Evolutionary conservation across 1,140 invertebrate species (phyloP), one percentile per base, ranked within the genome.

Genomic region (Holotrichia oblita): DNA sequence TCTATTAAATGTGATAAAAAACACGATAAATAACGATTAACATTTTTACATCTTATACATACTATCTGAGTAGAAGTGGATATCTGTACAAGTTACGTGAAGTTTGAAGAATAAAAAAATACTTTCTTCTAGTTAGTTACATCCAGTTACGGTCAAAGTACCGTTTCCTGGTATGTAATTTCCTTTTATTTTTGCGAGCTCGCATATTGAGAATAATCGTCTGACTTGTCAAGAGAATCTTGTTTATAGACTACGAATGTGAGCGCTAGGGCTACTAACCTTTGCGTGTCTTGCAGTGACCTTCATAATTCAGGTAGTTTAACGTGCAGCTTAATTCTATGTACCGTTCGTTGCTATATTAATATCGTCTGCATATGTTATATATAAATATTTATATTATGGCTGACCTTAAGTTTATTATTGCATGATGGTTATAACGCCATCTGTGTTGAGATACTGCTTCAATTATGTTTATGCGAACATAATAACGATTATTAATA

Each of bases 231-330:
- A 34, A 34, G 27, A 69, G 61, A 69, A 69, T 69, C 61, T 69
- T 27, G 20, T 24, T 27, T 69, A 27, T 24, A 34, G 17, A 34
- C 22, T 69, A 22, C 20, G 8, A 34, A 9, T 69, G 22, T 69
- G 24, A 27, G 22, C 22, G n/a, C n/a, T n/a, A n/a, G n/a, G n/a
- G n/a, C n/a, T n/a, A 69, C 61, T 69, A 22, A 69, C 61, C 61
- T 69, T 55, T 69, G 12, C 61, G 20, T 34, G 27, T 69, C 20
- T 69, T 69, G 61, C 22, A 69, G 61, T 69, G 61, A 69, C 61
- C 61, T 69, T 69, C 61, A 69, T 69, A 27, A 55, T 69, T 69
- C 61, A 69, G 61, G 61, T 69, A 69, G 61, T 27, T 69, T 69
- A 69, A 69, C 20, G 61, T 24, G 7, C 27, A 69, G 8, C 27